Evolutionary conservation across 2,888 invertebrate species (phyloP), one percentile per base, ranked within the genome.

Genomic region (Acleris literana): DNA sequence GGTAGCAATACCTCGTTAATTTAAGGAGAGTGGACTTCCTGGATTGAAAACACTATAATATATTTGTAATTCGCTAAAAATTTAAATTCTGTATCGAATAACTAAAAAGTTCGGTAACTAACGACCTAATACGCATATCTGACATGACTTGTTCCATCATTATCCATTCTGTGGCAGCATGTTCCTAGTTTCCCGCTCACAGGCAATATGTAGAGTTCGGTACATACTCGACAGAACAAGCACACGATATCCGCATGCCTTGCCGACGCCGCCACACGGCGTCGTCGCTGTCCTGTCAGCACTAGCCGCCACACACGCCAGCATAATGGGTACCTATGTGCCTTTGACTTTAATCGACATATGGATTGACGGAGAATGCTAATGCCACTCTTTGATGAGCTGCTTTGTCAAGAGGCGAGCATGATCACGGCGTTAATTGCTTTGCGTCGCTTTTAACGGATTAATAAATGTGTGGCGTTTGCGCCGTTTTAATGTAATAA

Each of bases 351-450:
- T 52, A 52, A 33, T 25, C 39, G 48, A 64, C 48, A 22, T 39
- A 25, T 59, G 39, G 53, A 58, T 48, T 48, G 54, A 43, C 29
- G 48, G 39, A 17, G 33, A 39, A 64, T 64, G 59, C 25, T 59
- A 64, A 59, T 59, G 22, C 48, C 39, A 43, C 46, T 58, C 58
- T 54, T 39, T 49, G 64, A 59, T 54, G 39, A 54, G 39, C 53
- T 64, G 39, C 18, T 48, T 39, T 59, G 57, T 56, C 51, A 54
- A 54, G 59, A 22, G 17, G 29, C n/a, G 39, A 53, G 55, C 22
- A 17, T 52, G 49, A 64, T 55, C 48, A 43, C 43, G 59, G 48
- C 49, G 43, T 55, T 60, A 54, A 55, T 54, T 39, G 54, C 49
- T 57, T 33, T 48, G 43, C 54, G 54, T 25, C 59, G 54, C 16